Evolutionary conservation across 1,140 invertebrate genomes (phyloP).

Genomic region (Pteromalus puparum): DNA sequence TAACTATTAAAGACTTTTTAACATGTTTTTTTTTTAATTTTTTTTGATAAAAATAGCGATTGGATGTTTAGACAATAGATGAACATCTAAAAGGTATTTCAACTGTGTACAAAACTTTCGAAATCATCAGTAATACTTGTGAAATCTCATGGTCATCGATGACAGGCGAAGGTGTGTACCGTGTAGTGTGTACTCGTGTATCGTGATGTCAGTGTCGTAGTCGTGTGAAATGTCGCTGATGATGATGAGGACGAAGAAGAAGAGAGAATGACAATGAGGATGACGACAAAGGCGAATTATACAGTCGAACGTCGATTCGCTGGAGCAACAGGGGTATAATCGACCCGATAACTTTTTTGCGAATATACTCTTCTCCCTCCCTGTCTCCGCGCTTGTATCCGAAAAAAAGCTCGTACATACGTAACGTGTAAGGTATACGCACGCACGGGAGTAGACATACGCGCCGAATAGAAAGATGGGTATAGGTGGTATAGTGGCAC

Average conservation of each 20-base stretch:
- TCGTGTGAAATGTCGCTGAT: background rate
- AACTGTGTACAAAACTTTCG: conserved; percentile 28
- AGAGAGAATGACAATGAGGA: background rate
- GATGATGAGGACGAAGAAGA: background rate
- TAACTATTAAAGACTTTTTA: conserved; percentile 75
- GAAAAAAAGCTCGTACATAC: background rate
- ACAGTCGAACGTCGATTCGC: background rate
- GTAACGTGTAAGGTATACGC: too few relatives aligned
- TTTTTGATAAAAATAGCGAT: conserved; percentile 75
- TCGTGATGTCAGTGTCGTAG: background rate
- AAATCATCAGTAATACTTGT: conserved; percentile 46
- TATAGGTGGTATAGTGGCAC: background rate
- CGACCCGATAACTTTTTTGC: background rate
- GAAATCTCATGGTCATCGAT: conserved; percentile 52
- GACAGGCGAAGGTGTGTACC: conserved; percentile 23
- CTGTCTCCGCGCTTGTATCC: background rate
- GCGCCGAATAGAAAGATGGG: background rate
- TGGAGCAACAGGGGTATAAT: background rate
- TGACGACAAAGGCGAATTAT: background rate
- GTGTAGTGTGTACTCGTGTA: too few relatives aligned
- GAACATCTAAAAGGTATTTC: conserved; percentile 35
- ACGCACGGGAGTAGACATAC: background rate
- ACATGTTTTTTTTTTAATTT: conserved; percentile 67
- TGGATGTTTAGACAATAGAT: conserved; percentile 73
- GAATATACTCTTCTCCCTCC: background rate